These are phyloP conservation scores for Grantiella picta DNA, from an alignment of 2,113 vertebrate genomes.

Conservation along the genomic window DNA sequence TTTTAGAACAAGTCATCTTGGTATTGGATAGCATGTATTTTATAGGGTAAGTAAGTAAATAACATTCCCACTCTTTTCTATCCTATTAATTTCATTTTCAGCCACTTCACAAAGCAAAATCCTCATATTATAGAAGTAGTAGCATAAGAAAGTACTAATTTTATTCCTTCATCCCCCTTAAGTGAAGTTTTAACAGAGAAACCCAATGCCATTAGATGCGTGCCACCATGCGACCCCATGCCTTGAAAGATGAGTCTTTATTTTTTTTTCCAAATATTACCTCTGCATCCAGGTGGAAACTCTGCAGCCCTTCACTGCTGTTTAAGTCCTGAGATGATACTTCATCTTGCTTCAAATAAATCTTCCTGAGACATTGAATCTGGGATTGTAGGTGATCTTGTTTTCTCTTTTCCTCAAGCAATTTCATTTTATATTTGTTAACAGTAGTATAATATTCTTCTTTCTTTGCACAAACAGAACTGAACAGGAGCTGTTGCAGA, in stretches of 20 bases:
- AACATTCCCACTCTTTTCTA: not conserved
- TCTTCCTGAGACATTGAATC: conserved; percentile 25
- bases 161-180: not conserved
- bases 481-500: conserved; percentile 60
- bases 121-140: not conserved
- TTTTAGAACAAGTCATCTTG: not conserved
- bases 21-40: not conserved
- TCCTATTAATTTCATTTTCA: not conserved
- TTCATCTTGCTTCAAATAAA: not conserved
- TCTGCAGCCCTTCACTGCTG: not conserved
- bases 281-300: not conserved
- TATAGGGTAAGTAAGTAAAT: not conserved
- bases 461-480: conserved; percentile 46
- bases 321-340: not conserved
- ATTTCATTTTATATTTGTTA: conserved; percentile 33
- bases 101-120: not conserved
- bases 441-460: conserved; percentile 47
- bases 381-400: conserved; percentile 55
- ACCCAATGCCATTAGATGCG: not conserved
- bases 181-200: not conserved
- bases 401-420: conserved; percentile 66
- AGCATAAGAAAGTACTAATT: not conserved
- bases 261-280: not conserved
- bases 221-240: not conserved
- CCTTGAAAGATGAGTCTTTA: not conserved